phyloP scores from a whole-genome alignment of 2,797 vertebrate species.

The Craterocephalus amniculus region DNA sequence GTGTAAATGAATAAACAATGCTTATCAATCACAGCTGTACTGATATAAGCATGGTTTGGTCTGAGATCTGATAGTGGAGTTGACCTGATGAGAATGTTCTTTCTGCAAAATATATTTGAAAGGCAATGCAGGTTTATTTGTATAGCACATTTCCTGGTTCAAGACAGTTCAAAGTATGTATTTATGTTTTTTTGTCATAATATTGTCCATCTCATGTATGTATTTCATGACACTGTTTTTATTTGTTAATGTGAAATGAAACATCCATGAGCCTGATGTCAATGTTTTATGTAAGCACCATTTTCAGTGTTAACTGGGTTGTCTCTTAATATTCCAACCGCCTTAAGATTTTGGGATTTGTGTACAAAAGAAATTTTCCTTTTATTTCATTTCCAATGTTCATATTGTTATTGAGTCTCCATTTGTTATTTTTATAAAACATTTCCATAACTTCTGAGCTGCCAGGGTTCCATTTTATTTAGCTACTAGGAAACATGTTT shows the following conservation, averaged over 20 bases:
- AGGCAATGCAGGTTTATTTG: no score
- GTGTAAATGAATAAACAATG: background rate
- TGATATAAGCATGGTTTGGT: background rate
- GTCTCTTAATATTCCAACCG: slow-evolving; percentile 84
- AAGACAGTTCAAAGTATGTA: no score
- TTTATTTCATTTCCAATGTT: slow-evolving; percentile 79
- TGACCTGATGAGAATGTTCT: slow-evolving; percentile 7
- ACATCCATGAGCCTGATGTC: slow-evolving; percentile 73
- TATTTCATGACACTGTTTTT: slow-evolving; percentile 47
- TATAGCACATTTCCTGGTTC: no score
- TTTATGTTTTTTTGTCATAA: slow-evolving; percentile 32
- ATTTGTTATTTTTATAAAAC: slow-evolving; percentile 82
- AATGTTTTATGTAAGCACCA: slow-evolving; percentile 73
- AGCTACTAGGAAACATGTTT: slow-evolving; percentile 83
- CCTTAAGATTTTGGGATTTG: slow-evolving; percentile 87
- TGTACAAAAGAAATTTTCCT: slow-evolving; percentile 80
- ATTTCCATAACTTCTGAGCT: slow-evolving; percentile 83
- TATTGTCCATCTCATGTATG: slow-evolving; percentile 39
- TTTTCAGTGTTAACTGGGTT: slow-evolving; percentile 77
- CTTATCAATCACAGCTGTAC: slow-evolving; percentile 5
- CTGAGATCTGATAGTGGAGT: slow-evolving; percentile 18
- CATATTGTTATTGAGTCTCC: slow-evolving; percentile 79
- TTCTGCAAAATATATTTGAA: background rate
- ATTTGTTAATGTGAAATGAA: slow-evolving; percentile 68
- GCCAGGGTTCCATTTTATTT: slow-evolving; percentile 84